Evolutionary conservation across 1,140 invertebrate genomes (phyloP), one percentile per base, ranked within the genome.

Genomic region (Macrobrachium rosenbergii): DNA sequence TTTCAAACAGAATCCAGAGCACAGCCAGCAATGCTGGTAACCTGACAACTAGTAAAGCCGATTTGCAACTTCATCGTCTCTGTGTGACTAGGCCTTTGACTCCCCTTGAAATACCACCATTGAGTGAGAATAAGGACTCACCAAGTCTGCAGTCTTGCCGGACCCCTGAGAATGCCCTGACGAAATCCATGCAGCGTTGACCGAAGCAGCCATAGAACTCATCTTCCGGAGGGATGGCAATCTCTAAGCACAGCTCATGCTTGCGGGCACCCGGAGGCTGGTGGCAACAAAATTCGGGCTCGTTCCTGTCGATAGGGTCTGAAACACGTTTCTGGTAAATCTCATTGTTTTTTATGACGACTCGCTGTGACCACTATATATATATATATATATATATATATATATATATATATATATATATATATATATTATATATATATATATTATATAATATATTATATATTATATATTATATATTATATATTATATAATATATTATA

Each of bases 191-290:
- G 87, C 94, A 94, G 2, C 91, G 90, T 82, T 92, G 92, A 8
- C 92, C 90, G 91, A 96, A 98, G 21, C 96, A 93, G 11, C 95
- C 94, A 93, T 96, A 98, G 93, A 98, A 98, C 90, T 97, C 96
- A 92, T 99, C 97, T 91, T 98, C 96, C 80, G 95, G 95, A 0
- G 97, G 97, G 59, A 99, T 95, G 59, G 93, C 91, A 88, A 99
- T 98, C 92, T 98, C 96, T 91, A 98, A 95, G 91, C 97, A 99
- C 91, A 97, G 97, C 0, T 96, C 96, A 92, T 98, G 96, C 90
- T 96, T 96, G 16, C 95, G 92, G 59, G 96, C 95, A 19, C 76
- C 82, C 17, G 83, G 83, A 37, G 76, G 59, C n/a, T 37, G 43
- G 17, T 94, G 93, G 8, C 95, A 94, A 16, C 96, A 97, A 91